Percentiles rank a stretch among this genome's conserved stretches.
Evolutionary conservation across 2,797 vertebrate species (phyloP).

Genomic region (Naso thynnoides): DNA sequence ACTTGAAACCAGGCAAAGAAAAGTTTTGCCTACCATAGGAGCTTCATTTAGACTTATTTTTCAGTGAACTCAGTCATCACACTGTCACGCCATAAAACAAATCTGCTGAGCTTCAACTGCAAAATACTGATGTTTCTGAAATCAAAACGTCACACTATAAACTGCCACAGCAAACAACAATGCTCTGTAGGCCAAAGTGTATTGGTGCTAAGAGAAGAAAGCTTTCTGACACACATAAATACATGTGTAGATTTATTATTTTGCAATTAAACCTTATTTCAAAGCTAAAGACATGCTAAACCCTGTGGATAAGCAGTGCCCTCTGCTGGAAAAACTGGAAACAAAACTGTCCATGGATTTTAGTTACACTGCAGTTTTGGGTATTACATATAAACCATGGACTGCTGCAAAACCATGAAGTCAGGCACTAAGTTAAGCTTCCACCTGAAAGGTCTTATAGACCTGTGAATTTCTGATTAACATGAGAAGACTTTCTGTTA

Average conservation of each 20-base stretch:
- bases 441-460: neutral
- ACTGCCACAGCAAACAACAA: too few species aligned
- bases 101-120: neutral
- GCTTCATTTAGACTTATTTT: too few species aligned
- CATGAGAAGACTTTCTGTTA: too few species aligned
- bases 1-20: too few species aligned
- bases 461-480: neutral
- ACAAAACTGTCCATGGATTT: neutral
- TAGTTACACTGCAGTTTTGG: neutral
- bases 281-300: neutral
- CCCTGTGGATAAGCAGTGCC: neutral
- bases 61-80: neutral
- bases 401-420: slow-evolving; percentile 15
- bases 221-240: neutral
- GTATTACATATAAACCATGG: neutral
- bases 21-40: too few species aligned
- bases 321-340: slow-evolving; percentile 13
- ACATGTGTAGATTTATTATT: neutral
- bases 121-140: neutral
- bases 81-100: neutral
- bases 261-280: neutral
- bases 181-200: neutral
- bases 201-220: neutral
- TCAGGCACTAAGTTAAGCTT: slow-evolving; percentile 26
- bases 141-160: neutral